Percentiles rank a stretch among this genome's conserved stretches.
Evolutionary conservation across 1,140 invertebrate species (phyloP).

Genomic region (Drosophila ambigua): DNA sequence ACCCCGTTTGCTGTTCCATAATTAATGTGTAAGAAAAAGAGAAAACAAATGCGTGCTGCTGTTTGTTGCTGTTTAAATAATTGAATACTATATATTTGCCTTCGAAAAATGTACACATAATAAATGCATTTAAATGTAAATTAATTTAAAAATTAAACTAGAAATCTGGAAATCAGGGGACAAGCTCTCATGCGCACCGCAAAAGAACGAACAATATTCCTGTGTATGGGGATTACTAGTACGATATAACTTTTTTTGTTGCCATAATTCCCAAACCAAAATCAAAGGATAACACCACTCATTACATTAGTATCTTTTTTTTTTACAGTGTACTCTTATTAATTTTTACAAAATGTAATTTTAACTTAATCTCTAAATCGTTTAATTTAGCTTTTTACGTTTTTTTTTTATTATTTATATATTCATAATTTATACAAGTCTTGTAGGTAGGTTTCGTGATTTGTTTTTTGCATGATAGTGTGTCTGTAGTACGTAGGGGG

Average conservation of each 20-base stretch:
- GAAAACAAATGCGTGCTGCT: conserved; percentile 32
- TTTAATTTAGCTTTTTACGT: conserved; percentile 57
- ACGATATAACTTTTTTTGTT: conserved; percentile 24
- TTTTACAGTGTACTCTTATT: conserved; percentile 74
- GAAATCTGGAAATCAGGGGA: conserved; percentile 67
- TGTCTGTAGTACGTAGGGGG: neutral
- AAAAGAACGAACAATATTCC: conserved; percentile 41
- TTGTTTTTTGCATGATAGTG: conserved; percentile 55
- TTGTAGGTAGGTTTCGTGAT: conserved; percentile 81
- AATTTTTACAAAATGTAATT: conserved; percentile 78
- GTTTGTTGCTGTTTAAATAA: conserved; percentile 72
- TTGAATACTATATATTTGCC: conserved; percentile 78
- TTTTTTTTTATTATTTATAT: conserved; percentile 25
- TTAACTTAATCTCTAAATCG: conserved; percentile 68
- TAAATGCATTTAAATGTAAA: conserved; percentile 76
- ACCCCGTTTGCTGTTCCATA: conserved; percentile 13
- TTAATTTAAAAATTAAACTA: conserved; percentile 79
- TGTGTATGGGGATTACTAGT: conserved; percentile 3
- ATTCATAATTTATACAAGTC: conserved; percentile 77
- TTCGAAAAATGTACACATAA: conserved; percentile 73
- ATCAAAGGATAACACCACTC: conserved; percentile 21
- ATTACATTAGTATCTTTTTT: conserved; percentile 56
- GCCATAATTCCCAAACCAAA: conserved; percentile 64
- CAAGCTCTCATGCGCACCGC: conserved; percentile 40
- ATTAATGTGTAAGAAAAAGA: conserved; percentile 37